These are phyloP conservation scores for Acrobeloides nanus DNA, from an alignment of 2,888 invertebrate species.

Conservation along the genomic window DNA sequence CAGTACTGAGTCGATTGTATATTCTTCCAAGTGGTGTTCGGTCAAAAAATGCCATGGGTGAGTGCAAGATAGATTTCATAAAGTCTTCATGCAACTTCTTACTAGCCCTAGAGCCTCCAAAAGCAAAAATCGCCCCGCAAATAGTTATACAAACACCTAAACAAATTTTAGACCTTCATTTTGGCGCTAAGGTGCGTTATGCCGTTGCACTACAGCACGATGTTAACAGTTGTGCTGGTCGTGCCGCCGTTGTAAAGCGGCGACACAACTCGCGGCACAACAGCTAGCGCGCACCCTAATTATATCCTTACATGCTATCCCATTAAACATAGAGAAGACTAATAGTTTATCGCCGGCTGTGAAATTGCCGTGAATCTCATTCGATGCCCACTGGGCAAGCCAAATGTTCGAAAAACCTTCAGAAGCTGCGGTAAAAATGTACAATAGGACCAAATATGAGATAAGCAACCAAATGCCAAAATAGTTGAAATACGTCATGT, in stretches of 20 bases:
- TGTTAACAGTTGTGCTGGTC: no score
- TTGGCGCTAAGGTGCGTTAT: no score
- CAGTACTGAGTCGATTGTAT: conserved; percentile 55
- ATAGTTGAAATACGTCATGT: conserved; percentile 76
- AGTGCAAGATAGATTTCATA: conserved; percentile 45
- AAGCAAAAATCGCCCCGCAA: conserved; percentile 11
- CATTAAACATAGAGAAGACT: no score
- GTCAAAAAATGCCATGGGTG: conserved; percentile 55
- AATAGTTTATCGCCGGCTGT: no score
- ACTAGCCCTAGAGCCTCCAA: conserved; percentile 16
- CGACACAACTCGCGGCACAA: no score
- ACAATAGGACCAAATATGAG: conserved; percentile 62
- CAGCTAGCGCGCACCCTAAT: no score
- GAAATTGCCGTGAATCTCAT: conserved; percentile 1
- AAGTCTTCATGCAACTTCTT: conserved; percentile 14
- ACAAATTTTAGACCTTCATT: no score
- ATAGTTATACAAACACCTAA: conserved; percentile 4
- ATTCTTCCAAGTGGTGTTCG: conserved; percentile 55
- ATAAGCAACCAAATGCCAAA: conserved; percentile 74
- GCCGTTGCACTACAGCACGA: no score
- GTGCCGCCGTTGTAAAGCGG: no score
- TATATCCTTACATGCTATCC: no score
- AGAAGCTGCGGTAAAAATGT: conserved; percentile 21
- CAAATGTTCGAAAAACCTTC: no score
- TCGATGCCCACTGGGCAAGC: conserved; percentile 19